A percentile compares a stretch with the other conserved stretches of the same genome.
Evolutionary conservation across 2,888 invertebrate species (phyloP).

Genomic region (Cerastis leucographa): DNA sequence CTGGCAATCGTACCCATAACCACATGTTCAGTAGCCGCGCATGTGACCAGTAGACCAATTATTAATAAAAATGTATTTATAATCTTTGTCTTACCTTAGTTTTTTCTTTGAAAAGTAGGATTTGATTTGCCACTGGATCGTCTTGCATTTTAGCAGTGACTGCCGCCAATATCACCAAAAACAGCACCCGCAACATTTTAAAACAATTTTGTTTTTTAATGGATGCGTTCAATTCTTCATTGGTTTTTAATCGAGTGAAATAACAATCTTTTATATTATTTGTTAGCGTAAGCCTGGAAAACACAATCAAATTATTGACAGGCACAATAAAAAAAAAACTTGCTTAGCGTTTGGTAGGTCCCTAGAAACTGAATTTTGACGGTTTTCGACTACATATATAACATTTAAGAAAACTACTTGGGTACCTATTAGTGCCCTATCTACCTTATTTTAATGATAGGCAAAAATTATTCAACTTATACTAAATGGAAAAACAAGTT

Average conservation of each 20-base stretch:
- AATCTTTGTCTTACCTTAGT: conserved; percentile 73
- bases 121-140: conserved; percentile 76
- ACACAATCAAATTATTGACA: neutral
- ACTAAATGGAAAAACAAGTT: neutral
- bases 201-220: conserved; percentile 87
- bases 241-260: neutral
- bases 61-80: neutral
- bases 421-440: neutral
- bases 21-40: too few species aligned
- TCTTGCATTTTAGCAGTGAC: conserved; percentile 61
- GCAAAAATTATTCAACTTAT: neutral
- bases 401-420: neutral
- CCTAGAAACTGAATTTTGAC: neutral
- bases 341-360: neutral
- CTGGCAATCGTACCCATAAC: too few species aligned
- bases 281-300: conserved; percentile 7
- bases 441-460: too few species aligned
- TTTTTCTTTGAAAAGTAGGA: conserved; percentile 76
- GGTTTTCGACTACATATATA: neutral
- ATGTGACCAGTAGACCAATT: too few species aligned
- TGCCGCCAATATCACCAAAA: conserved; percentile 42
- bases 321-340: neutral
- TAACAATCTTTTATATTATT: neutral
- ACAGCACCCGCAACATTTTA: conserved; percentile 40
- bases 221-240: neutral